Evolutionary conservation across 2,113 vertebrate genomes (phyloP), one percentile per base, ranked within the genome.

Genomic region (Potamarius usumacintae): DNA sequence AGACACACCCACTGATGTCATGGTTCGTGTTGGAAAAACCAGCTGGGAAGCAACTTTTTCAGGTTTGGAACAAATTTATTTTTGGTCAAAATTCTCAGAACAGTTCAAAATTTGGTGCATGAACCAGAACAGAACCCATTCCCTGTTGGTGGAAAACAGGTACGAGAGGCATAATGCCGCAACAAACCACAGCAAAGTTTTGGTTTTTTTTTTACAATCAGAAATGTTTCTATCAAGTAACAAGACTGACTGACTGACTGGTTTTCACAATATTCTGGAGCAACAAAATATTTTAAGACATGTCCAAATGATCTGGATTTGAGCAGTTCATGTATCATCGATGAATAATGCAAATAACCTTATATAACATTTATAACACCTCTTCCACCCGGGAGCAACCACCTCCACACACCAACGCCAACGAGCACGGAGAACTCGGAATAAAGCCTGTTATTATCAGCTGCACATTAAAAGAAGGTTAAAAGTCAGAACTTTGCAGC

Each of bases 341-440:
- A 77, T 52, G 48, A n/a, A 77, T 77, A 77, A 77, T 77, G 74
- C 74, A 77, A 77, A 77, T 77, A 52, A 77, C 48, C 74, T 77
- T 53, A 77, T 77, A 52, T 42, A 42, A 42, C 34, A 42, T 42
- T n/a, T 55, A 12, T 27, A 78, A 52, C 77, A 79, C 77, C 77
- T 57, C 77, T 57, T 57, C 52, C n/a, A 57, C n/a, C 77, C 53
- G 1, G 53, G 52, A 79, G 77, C 77, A 17, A 57, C 53, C 77
- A 57, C n/a, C 77, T 57, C 77, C 77, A 79, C 53, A 79, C 53
- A 18, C 25, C 1, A 8, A 55, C 76, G 0, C 50, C 25, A 12
- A 53, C 53, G 25, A 53, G 3, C 76, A 15, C 12, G 27, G 11
- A 53, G 9, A 12, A 76, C 8, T 25, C 25, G 22, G 25, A 78